Base-by-base conservation (phyloP, 2,797 vertebrate species). In the Enteromius radiatus region DNA sequence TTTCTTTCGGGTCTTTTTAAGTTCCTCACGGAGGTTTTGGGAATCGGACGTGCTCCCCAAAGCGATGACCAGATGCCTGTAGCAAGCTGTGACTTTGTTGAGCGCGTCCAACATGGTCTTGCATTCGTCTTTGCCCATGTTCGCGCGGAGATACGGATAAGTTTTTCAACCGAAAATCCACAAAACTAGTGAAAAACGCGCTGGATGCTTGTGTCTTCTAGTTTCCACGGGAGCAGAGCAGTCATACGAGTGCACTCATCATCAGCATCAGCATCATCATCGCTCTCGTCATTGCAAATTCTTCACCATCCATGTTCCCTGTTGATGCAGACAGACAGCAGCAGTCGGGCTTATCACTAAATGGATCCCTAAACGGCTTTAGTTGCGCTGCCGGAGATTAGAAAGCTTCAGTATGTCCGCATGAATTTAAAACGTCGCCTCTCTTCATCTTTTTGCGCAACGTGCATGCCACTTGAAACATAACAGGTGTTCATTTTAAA, bases 1-100 rank as follows among this genome's bases (percentile, higher is more conserved):
- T 90, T 98, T 98, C 84, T 95, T 96, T 45, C 98, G 95, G 17
- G 96, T 98, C 90, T 96, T 95, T 91, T 95, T 96, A 69, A 99
- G 93, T 91, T 99, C 98, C 87, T 97, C 97, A 0, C 98, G 95
- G 45, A 99, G 94, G 91, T 98, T 97, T 89, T 97, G 97, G 0
- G 97, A 97, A 91, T 99, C 98, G 33, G 97, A 96, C 2, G 97
- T 97, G 93, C 98, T 97, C 10, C 98, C 98, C 81, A 98, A 90
- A 21, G 96, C 97, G 76, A 97, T 94, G 84, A 98, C 97, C 92
- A 99, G 83, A 89, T 98, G 97, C 84, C 97, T 94, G 91, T 98
- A 98, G 90, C 98, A 98, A 52, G 98, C 98, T 5, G 96, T 96
- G 84, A 97, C 96, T 92, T 95, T 97, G 92, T 96, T 98, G 85